These are phyloP conservation scores for Papilio xuthus DNA, from an alignment of 1,140 invertebrate genomes.

Conservation along the genomic window DNA sequence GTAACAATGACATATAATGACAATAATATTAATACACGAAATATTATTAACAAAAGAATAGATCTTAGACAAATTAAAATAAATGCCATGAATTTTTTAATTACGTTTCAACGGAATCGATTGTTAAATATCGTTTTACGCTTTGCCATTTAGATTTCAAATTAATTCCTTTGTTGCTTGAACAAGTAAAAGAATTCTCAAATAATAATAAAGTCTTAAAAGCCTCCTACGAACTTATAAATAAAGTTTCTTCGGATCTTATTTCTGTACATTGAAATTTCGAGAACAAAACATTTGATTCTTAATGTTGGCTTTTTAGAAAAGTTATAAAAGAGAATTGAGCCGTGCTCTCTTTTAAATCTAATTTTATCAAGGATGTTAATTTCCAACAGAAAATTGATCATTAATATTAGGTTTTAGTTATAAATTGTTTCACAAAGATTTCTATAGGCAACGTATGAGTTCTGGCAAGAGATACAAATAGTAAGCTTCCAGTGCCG, in stretches of 20 bases:
- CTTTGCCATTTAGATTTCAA: background rate
- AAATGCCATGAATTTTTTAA: too few relatives aligned
- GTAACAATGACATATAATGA: too few relatives aligned
- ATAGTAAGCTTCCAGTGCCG: too few relatives aligned
- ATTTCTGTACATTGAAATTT: slow-evolving; percentile 1
- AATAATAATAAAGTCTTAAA: slow-evolving; percentile 1
- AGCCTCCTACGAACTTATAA: background rate
- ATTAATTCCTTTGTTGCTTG: background rate
- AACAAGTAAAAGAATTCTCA: background rate
- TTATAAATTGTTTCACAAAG: too few relatives aligned
- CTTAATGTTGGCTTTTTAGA: background rate
- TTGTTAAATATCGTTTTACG: background rate
- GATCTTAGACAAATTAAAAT: background rate
- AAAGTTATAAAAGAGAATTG: background rate
- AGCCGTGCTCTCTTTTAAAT: background rate
- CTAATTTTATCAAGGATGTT: background rate
- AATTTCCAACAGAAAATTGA: background rate
- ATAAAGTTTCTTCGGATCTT: background rate
- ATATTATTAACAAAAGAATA: background rate
- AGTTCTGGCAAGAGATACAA: too few relatives aligned
- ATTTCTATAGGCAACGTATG: too few relatives aligned
- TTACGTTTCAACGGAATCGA: background rate
- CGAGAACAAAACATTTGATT: background rate
- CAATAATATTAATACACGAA: too few relatives aligned
- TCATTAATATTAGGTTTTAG: too few relatives aligned